phyloP scores from a whole-genome alignment of 2,113 vertebrate genomes.

The Labeo catla region DNA sequence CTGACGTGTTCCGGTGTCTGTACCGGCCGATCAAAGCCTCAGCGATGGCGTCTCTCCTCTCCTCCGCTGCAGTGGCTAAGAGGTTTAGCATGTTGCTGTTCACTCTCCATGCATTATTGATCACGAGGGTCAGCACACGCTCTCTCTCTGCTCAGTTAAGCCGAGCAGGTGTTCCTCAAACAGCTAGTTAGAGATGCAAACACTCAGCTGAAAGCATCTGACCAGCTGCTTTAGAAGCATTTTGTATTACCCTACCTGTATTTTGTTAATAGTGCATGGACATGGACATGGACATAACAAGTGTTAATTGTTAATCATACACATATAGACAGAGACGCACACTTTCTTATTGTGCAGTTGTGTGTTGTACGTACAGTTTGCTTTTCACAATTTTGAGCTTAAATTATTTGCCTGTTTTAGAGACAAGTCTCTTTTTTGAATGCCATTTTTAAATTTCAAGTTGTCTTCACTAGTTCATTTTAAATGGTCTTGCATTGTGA shows the following conservation, averaged over 20 bases:
- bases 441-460: neutral
- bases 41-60: conserved; percentile 46
- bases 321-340: neutral
- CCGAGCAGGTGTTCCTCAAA: conserved; percentile 75
- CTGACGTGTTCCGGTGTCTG: neutral
- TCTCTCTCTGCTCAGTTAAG: conserved; percentile 79
- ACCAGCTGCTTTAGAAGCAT: neutral
- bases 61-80: conserved; percentile 70
- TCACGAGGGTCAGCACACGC: conserved; percentile 70
- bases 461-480: neutral
- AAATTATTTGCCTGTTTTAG: no score
- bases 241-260: neutral
- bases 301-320: neutral
- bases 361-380: neutral
- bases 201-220: conserved; percentile 33
- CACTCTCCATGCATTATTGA: conserved; percentile 80
- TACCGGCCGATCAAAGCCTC: neutral
- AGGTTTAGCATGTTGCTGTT: conserved; percentile 81
- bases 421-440: neutral
- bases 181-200: conserved; percentile 70
- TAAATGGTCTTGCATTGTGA: no score
- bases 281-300: no score
- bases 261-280: neutral
- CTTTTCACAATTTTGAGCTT: neutral
- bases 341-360: neutral